phyloP scores from a whole-genome alignment of 2,797 vertebrate species.

The Myotis pilosus region DNA sequence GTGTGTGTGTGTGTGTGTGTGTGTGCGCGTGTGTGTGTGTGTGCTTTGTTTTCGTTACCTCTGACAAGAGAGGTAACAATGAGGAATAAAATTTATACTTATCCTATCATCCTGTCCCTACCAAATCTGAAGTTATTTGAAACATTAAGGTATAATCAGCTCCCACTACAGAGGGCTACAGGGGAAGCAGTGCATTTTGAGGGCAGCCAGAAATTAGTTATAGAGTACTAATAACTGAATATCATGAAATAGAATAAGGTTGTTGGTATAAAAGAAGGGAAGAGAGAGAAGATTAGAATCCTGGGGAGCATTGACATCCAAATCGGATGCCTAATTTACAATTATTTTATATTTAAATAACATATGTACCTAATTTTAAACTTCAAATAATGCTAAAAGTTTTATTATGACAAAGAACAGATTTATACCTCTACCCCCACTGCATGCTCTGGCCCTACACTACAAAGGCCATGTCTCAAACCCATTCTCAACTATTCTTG shows the following conservation, averaged over 20 bases:
- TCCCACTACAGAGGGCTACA: neutral
- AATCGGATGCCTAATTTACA: neutral
- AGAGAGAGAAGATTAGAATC: neutral
- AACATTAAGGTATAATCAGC: neutral
- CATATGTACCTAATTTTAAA: neutral
- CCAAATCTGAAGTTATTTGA: neutral
- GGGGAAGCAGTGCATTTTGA: neutral
- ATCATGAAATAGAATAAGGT: neutral
- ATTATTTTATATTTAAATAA: constrained; percentile 13
- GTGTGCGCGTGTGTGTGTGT: too few relatives aligned
- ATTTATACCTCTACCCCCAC: neutral
- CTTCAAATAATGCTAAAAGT: neutral
- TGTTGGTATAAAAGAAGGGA: neutral
- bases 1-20: neutral
- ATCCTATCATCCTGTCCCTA: neutral
- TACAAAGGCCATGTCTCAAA: neutral
- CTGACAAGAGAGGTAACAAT: neutral
- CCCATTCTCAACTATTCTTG: neutral
- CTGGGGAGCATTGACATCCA: neutral
- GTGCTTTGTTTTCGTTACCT: neutral
- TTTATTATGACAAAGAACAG: neutral
- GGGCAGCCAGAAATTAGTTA: neutral
- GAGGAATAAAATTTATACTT: neutral
- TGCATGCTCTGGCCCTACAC: neutral
- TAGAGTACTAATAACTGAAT: neutral